Base-by-base conservation (phyloP, 2,113 vertebrate species). In the Nanger granti region DNA sequence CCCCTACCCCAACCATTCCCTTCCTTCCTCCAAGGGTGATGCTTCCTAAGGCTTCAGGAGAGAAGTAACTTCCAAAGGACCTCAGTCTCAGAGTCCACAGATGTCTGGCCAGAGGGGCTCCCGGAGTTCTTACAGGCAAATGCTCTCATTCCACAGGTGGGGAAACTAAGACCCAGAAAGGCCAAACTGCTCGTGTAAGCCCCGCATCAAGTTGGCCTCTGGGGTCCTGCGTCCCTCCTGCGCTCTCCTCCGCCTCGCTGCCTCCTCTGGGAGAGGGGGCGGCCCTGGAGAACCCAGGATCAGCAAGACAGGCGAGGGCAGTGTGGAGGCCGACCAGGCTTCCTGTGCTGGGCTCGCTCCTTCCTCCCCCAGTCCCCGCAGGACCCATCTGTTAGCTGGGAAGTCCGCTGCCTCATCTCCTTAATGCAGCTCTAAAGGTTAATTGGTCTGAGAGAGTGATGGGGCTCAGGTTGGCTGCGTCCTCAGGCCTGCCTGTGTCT, bases 401-500 rank as follows among this genome's bases (percentile, higher is more conserved):
- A 98, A 97, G 98, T 98, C 98, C 92, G 97, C 97, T 92, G 97
- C 97, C 98, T 98, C 98, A 99, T 99, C 99, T 98, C 98, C 99
- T 98, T 98, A 99, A 98, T 98, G 98, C 97, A 98, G 94, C 98
- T 98, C 98, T 98, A 98, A 99, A 99, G 98, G 98, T 98, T 99
- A 99, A 99, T 98, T 99, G 98, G 98, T 98, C 98, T 98, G 98
- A 98, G 98, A 98, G 98, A 98, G 97, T 91, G 98, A 98, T 94
- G 98, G 37, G 96, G 97, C 98, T 98, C 98, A 98, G 96, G 98
- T 98, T 96, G 98, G 92, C 76, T 80, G 95, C 96, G 97, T 98
- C 98, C 98, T 54, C 11, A 96, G 98, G 98, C 98, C 97, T 96
- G 97, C 97, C 97, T 91, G 12, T 92, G 94, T 97, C 96, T 98